These are phyloP conservation scores for Bombus turneri DNA, from an alignment of 1,140 invertebrate species.

Conservation along the genomic window DNA sequence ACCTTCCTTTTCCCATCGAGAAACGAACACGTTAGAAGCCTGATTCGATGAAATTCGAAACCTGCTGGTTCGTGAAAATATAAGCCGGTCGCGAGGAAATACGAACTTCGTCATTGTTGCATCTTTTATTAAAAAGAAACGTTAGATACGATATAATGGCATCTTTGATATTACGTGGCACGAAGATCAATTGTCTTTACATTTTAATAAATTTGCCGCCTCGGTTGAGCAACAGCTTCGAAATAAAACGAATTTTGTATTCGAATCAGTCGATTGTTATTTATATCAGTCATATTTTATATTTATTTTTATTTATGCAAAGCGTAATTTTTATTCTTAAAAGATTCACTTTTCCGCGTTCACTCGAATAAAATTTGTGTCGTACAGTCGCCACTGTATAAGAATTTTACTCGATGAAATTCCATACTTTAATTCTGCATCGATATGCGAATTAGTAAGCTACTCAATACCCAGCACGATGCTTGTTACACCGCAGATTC, in stretches of 20 bases:
- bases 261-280: no score
- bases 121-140: neutral
- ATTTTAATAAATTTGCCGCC: no score
- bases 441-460: neutral
- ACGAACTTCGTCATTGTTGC: neutral
- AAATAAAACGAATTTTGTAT: no score
- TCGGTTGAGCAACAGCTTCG: no score
- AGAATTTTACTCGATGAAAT: neutral
- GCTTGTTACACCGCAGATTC: neutral
- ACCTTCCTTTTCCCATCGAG: neutral
- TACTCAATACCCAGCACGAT: no score
- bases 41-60: conserved; percentile 2
- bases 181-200: no score
- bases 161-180: neutral
- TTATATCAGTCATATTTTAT: no score
- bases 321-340: neutral
- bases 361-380: neutral
- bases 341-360: neutral
- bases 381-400: neutral
- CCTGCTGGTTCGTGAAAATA: neutral
- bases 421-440: neutral
- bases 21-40: neutral
- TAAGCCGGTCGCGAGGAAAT: neutral
- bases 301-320: no score
- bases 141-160: neutral